Conservation (phyloP, 2,113 vertebrate species). For the Tenebrosternarchus preto region DNA sequence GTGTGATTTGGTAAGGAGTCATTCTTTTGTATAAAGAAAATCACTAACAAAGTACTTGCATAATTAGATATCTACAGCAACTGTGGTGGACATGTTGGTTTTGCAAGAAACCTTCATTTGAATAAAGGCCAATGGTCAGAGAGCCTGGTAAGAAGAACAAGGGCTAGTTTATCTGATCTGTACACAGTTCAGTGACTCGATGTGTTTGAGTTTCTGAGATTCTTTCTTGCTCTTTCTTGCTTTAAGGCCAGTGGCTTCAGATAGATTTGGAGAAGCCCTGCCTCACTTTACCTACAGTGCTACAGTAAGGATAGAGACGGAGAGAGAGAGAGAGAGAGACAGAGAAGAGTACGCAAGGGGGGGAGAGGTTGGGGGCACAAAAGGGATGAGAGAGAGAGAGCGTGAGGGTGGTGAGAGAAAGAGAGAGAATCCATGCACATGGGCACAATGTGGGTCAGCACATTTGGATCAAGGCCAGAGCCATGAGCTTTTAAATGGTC, state of each 20-base stretch:
- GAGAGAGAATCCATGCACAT: not conserved
- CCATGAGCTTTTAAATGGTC: slow-evolving; percentile 16
- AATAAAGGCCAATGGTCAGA: not conserved
- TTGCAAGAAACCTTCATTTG: slow-evolving; percentile 38
- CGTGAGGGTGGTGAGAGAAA: too few relatives aligned
- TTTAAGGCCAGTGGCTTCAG: not conserved
- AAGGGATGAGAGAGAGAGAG: too few relatives aligned
- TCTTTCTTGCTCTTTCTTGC: not conserved
- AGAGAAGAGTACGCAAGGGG: too few relatives aligned
- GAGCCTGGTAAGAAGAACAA: not conserved
- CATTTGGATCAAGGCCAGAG: slow-evolving; percentile 17
- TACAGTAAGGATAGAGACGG: not conserved
- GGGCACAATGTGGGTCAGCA: not conserved
- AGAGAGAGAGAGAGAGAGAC: not conserved
- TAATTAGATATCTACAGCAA: slow-evolving; percentile 58
- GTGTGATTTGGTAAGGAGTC: slow-evolving; percentile 15
- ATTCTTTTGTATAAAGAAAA: not conserved
- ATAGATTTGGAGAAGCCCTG: too few relatives aligned
- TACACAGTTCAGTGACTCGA: not conserved
- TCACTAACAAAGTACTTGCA: slow-evolving; percentile 43
- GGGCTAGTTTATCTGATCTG: not conserved
- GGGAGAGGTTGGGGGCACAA: too few relatives aligned
- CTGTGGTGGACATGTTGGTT: slow-evolving; percentile 38
- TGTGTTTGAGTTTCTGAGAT: not conserved
- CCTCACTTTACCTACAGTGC: not conserved